Conservation (phyloP, 2,113 vertebrate species). For the Datnioides undecimradiatus region DNA sequence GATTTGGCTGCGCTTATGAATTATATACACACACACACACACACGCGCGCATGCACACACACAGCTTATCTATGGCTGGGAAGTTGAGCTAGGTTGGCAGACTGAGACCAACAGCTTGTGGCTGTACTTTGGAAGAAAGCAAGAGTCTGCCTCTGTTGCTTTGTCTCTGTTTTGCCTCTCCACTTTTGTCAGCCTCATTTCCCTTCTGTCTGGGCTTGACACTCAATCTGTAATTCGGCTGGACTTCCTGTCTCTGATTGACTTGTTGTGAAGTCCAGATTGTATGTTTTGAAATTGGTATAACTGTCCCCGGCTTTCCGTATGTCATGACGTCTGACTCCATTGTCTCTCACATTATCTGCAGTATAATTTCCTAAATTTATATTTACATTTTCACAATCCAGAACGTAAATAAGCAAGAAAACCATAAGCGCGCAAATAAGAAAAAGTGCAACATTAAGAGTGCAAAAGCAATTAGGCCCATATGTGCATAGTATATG, state of each 20-base stretch:
- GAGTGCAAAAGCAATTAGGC: background rate
- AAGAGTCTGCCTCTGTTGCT: constrained; percentile 62
- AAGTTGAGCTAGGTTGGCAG: constrained; percentile 74
- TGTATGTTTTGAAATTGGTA: constrained; percentile 43
- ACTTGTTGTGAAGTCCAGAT: constrained; percentile 48
- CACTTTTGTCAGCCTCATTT: constrained; percentile 56
- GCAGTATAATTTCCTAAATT: background rate
- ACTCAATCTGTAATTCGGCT: constrained; percentile 58
- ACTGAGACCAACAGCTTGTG: constrained; percentile 79
- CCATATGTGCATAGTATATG: constrained; percentile 6
- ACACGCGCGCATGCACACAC: constrained; percentile 25
- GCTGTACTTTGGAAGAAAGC: constrained; percentile 71
- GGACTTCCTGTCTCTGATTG: constrained; percentile 43
- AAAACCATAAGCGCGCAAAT: background rate
- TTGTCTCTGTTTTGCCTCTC: constrained; percentile 68
- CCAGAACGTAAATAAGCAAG: background rate
- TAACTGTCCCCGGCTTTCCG: constrained; percentile 19
- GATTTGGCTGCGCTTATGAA: constrained; percentile 70
- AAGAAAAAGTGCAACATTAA: background rate
- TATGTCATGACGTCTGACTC: constrained; percentile 6
- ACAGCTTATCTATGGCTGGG: constrained; percentile 62
- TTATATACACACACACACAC: constrained; percentile 39
- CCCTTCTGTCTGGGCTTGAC: constrained; percentile 60
- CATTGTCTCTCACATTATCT: background rate
- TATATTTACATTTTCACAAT: background rate